A percentile compares a stretch with the other conserved stretches of the same genome.
Evolutionary conservation across 2,113 vertebrate species (phyloP).

Genomic region (Nothobranchius kuhntae): DNA sequence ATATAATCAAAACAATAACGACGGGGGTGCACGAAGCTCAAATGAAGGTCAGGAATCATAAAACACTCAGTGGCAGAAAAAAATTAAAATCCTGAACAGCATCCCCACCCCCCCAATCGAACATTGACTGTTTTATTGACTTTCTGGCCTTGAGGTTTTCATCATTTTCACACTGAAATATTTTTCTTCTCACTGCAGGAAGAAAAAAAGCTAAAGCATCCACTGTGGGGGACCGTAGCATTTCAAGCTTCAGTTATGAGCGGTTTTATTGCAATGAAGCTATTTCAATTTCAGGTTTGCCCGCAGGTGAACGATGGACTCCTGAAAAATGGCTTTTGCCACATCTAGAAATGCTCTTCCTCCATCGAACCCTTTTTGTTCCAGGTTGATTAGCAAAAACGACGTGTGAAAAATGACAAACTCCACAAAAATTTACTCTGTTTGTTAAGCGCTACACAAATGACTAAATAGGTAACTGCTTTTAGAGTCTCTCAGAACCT

Average conservation of each 20-base stretch:
- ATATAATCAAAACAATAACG: slow-evolving; percentile 39
- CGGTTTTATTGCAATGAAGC: slow-evolving; percentile 18
- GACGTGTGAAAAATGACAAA: neutral
- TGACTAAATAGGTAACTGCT: slow-evolving; percentile 12
- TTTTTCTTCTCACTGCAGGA: slow-evolving; percentile 17
- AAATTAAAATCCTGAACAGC: neutral
- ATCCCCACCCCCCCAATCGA: slow-evolving; percentile 1
- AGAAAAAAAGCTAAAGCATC: slow-evolving; percentile 7
- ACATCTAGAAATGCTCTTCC: neutral
- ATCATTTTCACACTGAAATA: slow-evolving; percentile 23
- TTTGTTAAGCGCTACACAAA: neutral
- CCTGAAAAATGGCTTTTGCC: neutral
- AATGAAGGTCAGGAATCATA: slow-evolving; percentile 61
- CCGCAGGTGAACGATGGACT: slow-evolving; percentile 14
- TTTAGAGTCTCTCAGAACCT: neutral
- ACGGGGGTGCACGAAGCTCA: slow-evolving; percentile 44
- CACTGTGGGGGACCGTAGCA: slow-evolving; percentile 23
- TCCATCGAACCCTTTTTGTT: slow-evolving; percentile 5
- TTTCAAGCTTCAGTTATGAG: slow-evolving; percentile 33
- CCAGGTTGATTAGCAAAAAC: slow-evolving; percentile 6
- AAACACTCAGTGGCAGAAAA: slow-evolving; percentile 53
- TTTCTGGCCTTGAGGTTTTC: slow-evolving; percentile 27
- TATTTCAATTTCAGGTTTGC: slow-evolving; percentile 24
- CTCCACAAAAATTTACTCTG: neutral
- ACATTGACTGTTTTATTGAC: slow-evolving; percentile 54